Percentiles rank a stretch among this genome's conserved stretches.
phyloP scores from a whole-genome alignment of 2,888 invertebrate species.

The Caradrina kadenii region DNA sequence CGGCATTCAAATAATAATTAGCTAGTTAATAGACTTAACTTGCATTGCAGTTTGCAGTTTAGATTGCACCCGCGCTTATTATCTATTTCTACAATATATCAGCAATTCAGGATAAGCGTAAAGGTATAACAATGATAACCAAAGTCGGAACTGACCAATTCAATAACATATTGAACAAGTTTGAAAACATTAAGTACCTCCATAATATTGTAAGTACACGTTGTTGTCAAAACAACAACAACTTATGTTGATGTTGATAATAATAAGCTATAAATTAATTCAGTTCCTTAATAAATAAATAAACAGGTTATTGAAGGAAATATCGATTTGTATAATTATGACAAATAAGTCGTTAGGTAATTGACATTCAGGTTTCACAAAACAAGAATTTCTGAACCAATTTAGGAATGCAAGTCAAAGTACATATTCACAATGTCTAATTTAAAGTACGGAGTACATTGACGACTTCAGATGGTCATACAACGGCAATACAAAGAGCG shows the following conservation, averaged over 20 bases:
- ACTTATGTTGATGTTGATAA: not conserved
- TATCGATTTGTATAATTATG: constrained; percentile 12
- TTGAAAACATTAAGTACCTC: not conserved
- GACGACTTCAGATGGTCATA: not conserved
- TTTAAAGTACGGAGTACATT: not conserved
- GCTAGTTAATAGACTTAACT: no score
- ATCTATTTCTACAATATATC: constrained; percentile 14
- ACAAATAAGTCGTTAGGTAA: not conserved
- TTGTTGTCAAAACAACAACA: constrained; percentile 17
- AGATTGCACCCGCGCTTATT: not conserved
- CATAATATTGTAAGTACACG: not conserved
- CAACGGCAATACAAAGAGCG: no score
- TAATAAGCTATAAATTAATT: constrained; percentile 8
- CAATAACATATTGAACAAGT: constrained; percentile 7
- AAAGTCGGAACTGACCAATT: constrained; percentile 15
- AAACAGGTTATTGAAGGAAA: constrained; percentile 37
- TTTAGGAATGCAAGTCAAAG: constrained; percentile 1
- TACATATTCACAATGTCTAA: not conserved
- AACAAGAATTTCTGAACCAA: not conserved
- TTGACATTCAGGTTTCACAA: not conserved
- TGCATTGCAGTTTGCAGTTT: not conserved
- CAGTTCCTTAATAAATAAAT: constrained; percentile 28
- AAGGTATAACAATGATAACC: constrained; percentile 2
- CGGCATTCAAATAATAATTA: no score
- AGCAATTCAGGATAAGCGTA: constrained; percentile 7